These are phyloP conservation scores for Cryptophagus acutangulus DNA, from an alignment of 2,888 invertebrate species.

Conservation along the genomic window DNA sequence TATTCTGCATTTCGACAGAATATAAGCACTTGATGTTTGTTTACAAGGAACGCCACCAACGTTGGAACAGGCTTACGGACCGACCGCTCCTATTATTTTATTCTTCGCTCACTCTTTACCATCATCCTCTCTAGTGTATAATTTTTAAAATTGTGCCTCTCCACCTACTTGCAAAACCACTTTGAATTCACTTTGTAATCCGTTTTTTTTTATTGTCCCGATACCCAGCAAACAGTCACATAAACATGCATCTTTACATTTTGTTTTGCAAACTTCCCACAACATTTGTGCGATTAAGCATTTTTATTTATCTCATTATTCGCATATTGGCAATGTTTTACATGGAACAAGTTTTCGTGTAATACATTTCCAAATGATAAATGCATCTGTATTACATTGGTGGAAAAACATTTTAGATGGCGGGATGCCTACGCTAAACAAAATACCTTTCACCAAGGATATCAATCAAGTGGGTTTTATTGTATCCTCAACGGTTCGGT, in stretches of 20 bases:
- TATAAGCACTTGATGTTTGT: background rate
- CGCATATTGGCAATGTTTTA: background rate
- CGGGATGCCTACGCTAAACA: constrained; percentile 18
- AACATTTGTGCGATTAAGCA: too few relatives aligned
- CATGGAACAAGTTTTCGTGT: background rate
- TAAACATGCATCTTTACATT: too few relatives aligned
- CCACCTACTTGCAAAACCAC: constrained; percentile 1
- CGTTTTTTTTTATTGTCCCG: too few relatives aligned
- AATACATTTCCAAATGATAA: background rate
- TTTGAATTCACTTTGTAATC: background rate
- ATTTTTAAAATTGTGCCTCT: background rate
- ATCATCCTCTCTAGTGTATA: background rate
- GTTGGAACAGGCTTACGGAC: too few relatives aligned
- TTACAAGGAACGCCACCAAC: background rate
- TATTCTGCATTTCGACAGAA: background rate
- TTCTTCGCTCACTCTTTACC: background rate
- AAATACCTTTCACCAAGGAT: constrained; percentile 23
- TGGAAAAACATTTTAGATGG: constrained; percentile 10
- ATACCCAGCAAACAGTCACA: too few relatives aligned
- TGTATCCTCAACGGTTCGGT: too few relatives aligned
- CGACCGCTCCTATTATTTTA: background rate
- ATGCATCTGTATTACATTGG: constrained; percentile 25
- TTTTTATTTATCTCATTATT: too few relatives aligned
- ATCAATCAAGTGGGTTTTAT: constrained; percentile 21
- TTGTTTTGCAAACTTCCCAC: too few relatives aligned